Conservation (phyloP, 2,797 vertebrate genomes). For the Mormyrus proboscirostris region DNA sequence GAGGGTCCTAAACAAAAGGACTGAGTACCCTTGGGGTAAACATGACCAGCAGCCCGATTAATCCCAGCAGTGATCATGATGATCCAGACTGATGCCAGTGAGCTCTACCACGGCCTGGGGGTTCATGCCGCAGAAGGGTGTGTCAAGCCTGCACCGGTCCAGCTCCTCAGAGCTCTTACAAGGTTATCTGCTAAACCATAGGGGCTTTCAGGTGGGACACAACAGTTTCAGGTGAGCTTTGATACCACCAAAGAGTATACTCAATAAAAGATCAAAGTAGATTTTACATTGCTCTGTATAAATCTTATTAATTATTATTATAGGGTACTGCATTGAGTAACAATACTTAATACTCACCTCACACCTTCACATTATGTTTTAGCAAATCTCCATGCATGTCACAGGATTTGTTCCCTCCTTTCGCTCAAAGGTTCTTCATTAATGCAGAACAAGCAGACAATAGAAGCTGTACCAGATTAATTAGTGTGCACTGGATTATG, state of each 20-base stretch:
- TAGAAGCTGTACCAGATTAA: neutral
- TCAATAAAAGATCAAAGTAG: neutral
- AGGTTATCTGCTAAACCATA: neutral
- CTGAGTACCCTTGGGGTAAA: neutral
- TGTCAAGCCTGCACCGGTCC: neutral
- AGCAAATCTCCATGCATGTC: neutral
- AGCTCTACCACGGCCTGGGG: neutral
- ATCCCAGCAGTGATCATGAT: neutral
- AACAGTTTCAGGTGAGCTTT: neutral
- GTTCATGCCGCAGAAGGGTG: neutral
- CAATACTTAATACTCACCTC: neutral
- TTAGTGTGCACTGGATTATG: neutral
- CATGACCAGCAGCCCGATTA: neutral
- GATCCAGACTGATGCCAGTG: neutral
- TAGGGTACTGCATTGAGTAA: neutral
- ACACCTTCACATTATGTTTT: neutral
- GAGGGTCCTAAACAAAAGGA: neutral
- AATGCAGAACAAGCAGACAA: neutral
- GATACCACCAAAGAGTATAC: neutral
- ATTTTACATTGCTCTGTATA: neutral
- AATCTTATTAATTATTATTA: neutral
- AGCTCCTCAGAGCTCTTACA: neutral
- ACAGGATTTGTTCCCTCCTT: neutral
- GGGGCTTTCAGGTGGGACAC: neutral
- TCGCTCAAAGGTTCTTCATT: neutral